phyloP scores from a whole-genome alignment of 2,113 vertebrate species.

The Apodemus speciosus region DNA sequence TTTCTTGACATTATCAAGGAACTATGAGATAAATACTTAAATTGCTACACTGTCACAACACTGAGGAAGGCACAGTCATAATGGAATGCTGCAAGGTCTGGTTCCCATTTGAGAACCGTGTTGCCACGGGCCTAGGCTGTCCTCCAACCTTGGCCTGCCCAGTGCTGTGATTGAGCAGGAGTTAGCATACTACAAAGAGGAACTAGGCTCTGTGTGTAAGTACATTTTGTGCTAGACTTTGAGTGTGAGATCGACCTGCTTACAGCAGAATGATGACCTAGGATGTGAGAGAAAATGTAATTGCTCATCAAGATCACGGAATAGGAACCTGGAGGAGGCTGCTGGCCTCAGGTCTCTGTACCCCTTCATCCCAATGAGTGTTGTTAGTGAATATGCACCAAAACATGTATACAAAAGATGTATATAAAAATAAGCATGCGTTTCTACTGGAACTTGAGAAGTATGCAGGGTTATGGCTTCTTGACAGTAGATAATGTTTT shows the following conservation, averaged over 20 bases:
- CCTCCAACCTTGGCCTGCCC: not conserved
- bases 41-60: not conserved
- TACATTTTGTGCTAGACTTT: conserved; percentile 30
- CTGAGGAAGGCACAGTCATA: not conserved
- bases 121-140: not conserved
- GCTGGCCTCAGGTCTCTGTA: not conserved
- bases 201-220: not conserved
- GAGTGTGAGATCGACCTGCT: not conserved
- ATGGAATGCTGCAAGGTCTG: not conserved
- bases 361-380: not conserved
- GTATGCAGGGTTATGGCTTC: not conserved
- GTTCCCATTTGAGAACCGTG: not conserved
- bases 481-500: conserved; percentile 21
- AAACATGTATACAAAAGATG: too few species aligned
- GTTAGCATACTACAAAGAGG: not conserved
- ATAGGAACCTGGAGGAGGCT: not conserved
- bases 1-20: not conserved
- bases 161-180: not conserved
- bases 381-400: not conserved
- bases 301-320: not conserved
- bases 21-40: not conserved
- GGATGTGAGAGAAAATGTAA: not conserved
- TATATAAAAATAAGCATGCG: not conserved
- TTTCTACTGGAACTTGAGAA: conserved; percentile 6
- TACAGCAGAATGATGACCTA: conserved; percentile 13